A percentile compares a stretch with the other conserved stretches of the same genome.
Evolutionary conservation across 2,888 invertebrate species (phyloP).

Genomic region (Drosophila monieri): DNA sequence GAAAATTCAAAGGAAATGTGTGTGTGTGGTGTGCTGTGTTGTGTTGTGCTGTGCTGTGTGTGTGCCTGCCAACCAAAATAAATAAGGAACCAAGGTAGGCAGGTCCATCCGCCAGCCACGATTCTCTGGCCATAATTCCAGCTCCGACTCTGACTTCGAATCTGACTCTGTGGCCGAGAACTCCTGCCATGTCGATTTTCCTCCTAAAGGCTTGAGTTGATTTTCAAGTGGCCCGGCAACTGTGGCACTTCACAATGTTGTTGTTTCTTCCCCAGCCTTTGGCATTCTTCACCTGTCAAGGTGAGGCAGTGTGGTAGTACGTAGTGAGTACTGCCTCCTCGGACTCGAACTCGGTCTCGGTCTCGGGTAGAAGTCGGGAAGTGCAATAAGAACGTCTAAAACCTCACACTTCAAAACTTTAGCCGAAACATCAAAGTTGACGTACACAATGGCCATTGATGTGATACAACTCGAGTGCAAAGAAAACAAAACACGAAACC

Average conservation of each 20-base stretch:
- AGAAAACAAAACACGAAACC: constrained; percentile 78
- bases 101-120: constrained; percentile 20
- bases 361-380: constrained; percentile 37
- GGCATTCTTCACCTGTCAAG: constrained; percentile 79
- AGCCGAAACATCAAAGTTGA: constrained; percentile 81
- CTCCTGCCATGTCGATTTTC: constrained; percentile 72
- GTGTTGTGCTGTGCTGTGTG: neutral
- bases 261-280: constrained; percentile 51
- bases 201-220: constrained; percentile 75
- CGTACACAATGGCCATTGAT: constrained; percentile 80
- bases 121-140: constrained; percentile 29
- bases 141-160: constrained; percentile 18
- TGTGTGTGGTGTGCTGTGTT: constrained; percentile 12
- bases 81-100: constrained; percentile 61
- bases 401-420: constrained; percentile 79
- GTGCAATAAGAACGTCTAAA: constrained; percentile 78
- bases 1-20: constrained; percentile 76
- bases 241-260: constrained; percentile 64
- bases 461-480: constrained; percentile 78
- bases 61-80: constrained; percentile 65
- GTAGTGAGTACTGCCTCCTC: too few relatives aligned
- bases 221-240: constrained; percentile 70
- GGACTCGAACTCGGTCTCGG: too few relatives aligned
- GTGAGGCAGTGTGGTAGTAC: constrained; percentile 43
- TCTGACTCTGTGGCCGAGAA: constrained; percentile 28